These are phyloP conservation scores for Drosophila histrio DNA, from an alignment of 2,888 invertebrate species.

Conservation along the genomic window DNA sequence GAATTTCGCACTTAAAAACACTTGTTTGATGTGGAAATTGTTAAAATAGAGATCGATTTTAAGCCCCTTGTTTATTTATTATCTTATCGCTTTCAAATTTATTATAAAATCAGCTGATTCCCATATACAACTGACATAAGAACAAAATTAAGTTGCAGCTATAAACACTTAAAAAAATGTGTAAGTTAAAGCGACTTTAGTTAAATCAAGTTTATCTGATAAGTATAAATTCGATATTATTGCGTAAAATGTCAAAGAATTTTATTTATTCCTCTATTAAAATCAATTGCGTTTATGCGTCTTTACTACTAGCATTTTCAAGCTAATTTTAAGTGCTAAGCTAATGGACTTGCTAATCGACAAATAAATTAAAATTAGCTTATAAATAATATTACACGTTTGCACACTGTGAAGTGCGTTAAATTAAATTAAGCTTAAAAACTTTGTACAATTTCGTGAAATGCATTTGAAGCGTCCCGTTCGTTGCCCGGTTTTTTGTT, in stretches of 20 bases:
- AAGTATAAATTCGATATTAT: not conserved
- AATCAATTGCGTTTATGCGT: slow-evolving; percentile 43
- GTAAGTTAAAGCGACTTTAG: not conserved
- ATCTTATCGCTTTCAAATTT: no score
- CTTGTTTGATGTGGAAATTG: no score
- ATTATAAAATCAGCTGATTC: no score
- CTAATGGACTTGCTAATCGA: slow-evolving; percentile 52
- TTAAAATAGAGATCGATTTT: no score
- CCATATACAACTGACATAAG: no score
- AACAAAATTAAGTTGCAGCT: no score
- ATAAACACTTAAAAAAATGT: no score
- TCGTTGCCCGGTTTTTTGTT: slow-evolving; percentile 52
- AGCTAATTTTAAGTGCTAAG: slow-evolving; percentile 54
- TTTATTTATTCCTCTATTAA: slow-evolving; percentile 59
- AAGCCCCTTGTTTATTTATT: no score
- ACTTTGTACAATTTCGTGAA: slow-evolving; percentile 60
- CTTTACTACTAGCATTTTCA: slow-evolving; percentile 46
- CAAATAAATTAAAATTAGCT: slow-evolving; percentile 37
- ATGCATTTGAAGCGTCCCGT: slow-evolving; percentile 49
- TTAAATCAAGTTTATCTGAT: no score
- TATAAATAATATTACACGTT: slow-evolving; percentile 62
- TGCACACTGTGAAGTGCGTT: slow-evolving; percentile 20
- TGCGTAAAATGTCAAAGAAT: slow-evolving; percentile 50
- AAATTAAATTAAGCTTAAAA: slow-evolving; percentile 34
- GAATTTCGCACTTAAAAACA: no score